A percentile compares a stretch with the other conserved stretches of the same genome.
Evolutionary conservation across 2,113 vertebrate species (phyloP).

Genomic region (Trematocara zebra): DNA sequence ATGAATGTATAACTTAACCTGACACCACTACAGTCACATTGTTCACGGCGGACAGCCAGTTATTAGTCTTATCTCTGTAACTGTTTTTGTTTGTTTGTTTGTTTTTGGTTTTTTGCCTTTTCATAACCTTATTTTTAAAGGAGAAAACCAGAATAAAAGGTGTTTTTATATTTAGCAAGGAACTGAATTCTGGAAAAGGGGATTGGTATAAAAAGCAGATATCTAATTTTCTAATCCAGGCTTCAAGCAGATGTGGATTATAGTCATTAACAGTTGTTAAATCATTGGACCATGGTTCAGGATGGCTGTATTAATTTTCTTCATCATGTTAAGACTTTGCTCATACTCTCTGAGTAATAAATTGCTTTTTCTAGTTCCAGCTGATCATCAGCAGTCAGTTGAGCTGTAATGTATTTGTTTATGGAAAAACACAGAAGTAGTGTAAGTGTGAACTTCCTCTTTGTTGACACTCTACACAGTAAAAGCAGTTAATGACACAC

Average conservation of each 20-base stretch:
- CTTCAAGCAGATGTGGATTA: background rate
- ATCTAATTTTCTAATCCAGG: background rate
- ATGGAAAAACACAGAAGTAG: background rate
- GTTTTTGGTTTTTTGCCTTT: background rate
- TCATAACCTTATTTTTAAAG: background rate
- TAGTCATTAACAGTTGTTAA: background rate
- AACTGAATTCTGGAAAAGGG: background rate
- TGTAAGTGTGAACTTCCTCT: background rate
- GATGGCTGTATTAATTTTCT: background rate
- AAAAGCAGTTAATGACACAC: background rate
- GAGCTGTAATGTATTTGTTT: background rate
- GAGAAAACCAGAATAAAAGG: background rate
- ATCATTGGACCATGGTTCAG: background rate
- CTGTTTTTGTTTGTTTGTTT: background rate
- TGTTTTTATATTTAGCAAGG: background rate
- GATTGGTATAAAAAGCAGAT: background rate
- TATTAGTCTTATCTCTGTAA: background rate
- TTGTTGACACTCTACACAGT: background rate
- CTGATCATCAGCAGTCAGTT: slow-evolving; percentile 1
- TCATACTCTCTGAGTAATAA: background rate
- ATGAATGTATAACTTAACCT: background rate
- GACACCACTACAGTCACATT: no score
- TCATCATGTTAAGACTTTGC: background rate
- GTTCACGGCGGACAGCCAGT: background rate
- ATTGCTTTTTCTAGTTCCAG: background rate